These are phyloP conservation scores for Trinorchestia longiramus DNA, from an alignment of 1,140 invertebrate species.

Conservation along the genomic window DNA sequence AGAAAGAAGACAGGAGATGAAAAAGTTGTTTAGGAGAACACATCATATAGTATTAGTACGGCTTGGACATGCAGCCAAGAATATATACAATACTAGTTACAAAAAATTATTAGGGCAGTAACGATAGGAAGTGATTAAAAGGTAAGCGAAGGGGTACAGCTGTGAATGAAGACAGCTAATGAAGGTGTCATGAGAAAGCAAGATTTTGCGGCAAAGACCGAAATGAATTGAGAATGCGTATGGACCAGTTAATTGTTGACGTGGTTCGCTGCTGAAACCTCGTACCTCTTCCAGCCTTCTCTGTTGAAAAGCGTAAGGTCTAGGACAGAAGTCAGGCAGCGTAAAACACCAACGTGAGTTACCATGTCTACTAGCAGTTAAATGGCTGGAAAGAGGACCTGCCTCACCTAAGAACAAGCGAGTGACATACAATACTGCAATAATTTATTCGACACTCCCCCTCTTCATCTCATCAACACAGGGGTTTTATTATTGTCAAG, in stretches of 20 bases:
- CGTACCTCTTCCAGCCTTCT: too few species aligned
- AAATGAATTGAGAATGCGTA: not conserved
- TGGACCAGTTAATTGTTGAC: not conserved
- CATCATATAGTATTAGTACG: not conserved
- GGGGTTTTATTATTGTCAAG: not conserved
- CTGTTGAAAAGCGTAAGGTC: not conserved
- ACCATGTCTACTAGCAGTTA: too few species aligned
- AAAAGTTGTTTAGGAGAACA: not conserved
- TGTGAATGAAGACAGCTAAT: not conserved
- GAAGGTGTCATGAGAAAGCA: not conserved
- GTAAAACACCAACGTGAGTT: not conserved
- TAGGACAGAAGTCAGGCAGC: not conserved
- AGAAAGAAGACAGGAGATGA: not conserved
- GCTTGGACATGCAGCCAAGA: not conserved
- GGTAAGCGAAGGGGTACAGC: not conserved
- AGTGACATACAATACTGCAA: not conserved
- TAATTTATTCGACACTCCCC: not conserved
- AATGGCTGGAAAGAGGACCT: not conserved
- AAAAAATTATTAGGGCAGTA: not conserved
- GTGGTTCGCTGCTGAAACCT: not conserved
- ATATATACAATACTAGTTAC: not conserved
- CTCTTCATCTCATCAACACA: not conserved
- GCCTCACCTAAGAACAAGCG: not conserved
- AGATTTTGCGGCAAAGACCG: not conserved
- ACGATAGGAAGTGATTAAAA: not conserved